Evolutionary conservation across 2,797 vertebrate genomes (phyloP), one percentile per base, ranked within the genome.

Genomic region (Lutjanus campechanus): DNA sequence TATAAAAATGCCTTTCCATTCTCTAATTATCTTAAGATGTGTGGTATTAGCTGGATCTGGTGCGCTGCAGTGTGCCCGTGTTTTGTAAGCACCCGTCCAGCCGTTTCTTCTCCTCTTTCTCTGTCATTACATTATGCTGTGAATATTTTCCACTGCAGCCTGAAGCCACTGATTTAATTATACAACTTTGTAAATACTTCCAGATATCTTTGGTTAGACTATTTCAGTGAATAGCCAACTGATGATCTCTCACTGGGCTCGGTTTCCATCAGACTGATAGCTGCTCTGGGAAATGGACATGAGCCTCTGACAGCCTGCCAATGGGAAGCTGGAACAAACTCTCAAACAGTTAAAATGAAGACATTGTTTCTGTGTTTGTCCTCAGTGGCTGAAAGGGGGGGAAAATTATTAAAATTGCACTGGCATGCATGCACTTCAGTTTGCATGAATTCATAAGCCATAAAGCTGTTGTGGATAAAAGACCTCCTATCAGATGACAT

Each of bases 111-210:
- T 85, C 78, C 50, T 79, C 82, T 73, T 68, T 76, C 82, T 88
- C 82, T 90, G 78, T 92, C 86, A 91, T 92, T 90, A 90, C 87
- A 73, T 86, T 88, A 81, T 58, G 65, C 86, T 69, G 65, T 65
- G 85, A 91, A 88, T 88, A 89, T 90, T 89, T 94, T 94, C 92
- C 92, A 87, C 82, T 89, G 86, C 78, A 88, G 87, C 84, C 85
- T 69, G 17, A 89, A 92, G 77, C 91, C 90, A 68, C 84, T 85
- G 74, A 90, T 90, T 77, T 93, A 92, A 92, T 91, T 93, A 87
- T 83, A 87, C 79, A 88, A 86, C 81, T 72, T 88, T 86, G 76
- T 91, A 90, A 92, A 92, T 89, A 86, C 90, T 92, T 92, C 89
- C 91, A 93, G 91, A 94, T 89, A 88, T 81, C 69, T 86, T 87